Evolutionary conservation across 1,140 invertebrate genomes (phyloP), one percentile per base, ranked within the genome.

Genomic region (Calosoma granatense): DNA sequence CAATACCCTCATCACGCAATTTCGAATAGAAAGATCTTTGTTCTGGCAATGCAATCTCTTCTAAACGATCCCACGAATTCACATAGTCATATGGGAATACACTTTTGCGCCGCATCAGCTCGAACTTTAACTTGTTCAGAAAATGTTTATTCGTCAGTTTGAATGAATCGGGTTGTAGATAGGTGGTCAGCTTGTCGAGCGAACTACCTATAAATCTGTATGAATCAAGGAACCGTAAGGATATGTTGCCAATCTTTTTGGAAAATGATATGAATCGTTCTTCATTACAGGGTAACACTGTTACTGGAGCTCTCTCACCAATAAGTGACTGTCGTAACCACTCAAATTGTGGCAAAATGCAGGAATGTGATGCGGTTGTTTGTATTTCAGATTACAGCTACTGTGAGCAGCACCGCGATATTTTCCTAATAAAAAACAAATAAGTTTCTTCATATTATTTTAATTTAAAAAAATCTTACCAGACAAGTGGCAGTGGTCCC

Each of bases 1-100:
- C 61, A 14, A 74, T 63, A 43, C 56, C 15, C 14, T 56, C 51
- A 56, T 70, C 57, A 14, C 63, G 65, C 3, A 75, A 58, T 36
- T 64, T 63, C 54, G 61, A 70, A 59, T 64, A 72, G 65, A 76
- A 76, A n/a, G 60, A 3, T 51, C 67, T 55, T 60, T 67, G 66
- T 14, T 57, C 1, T 20, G 71, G 74, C 19, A 75, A 56, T 4
- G 61, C 47, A 2, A 57, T 61, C 14, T 65, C 58, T 12, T 71
- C 57, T 23, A 73, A 61, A 54, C 56, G 64, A 11, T 68, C 58
- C 51, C 21, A 63, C 53, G 30, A 57, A 30, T 63, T 61, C 20
- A 71, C 57, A 54, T 64, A 69, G 52, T 70, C 66, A 60, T 70
- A 68, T 1, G 64, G 64, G 59, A 65, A 60, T 56, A 64, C 56